These are phyloP conservation scores for Motacilla tschutschensis DNA, from an alignment of 2,113 vertebrate genomes.

Conservation along the genomic window DNA sequence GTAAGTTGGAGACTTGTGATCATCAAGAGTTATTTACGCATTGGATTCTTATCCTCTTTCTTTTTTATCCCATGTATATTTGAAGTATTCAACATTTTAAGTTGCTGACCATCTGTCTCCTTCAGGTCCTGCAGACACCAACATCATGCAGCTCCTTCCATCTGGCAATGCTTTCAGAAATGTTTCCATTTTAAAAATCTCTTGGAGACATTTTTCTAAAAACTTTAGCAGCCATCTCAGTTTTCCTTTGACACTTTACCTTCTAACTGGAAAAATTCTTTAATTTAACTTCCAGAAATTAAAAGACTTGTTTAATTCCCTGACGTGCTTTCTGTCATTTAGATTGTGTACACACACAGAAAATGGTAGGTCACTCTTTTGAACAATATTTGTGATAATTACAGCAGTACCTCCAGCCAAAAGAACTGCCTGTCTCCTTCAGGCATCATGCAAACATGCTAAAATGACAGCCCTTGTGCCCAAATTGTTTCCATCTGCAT, in stretches of 20 bases:
- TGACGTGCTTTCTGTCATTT: not conserved
- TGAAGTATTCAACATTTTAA: not conserved
- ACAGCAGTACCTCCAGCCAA: not conserved
- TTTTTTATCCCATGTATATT: not conserved
- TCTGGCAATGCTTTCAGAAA: not conserved
- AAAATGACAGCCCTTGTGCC: not conserved
- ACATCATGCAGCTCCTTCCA: not conserved
- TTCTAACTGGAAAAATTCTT: not conserved
- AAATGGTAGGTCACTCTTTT: not conserved
- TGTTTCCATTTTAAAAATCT: not conserved
- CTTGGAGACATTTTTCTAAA: not conserved
- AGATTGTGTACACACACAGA: not conserved
- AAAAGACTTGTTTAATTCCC: not conserved
- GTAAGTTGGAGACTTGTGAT: not conserved
- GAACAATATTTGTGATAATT: not conserved
- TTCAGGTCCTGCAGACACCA: conserved; percentile 6
- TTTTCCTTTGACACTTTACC: not conserved
- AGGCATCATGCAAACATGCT: not conserved
- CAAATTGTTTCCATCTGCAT: not conserved
- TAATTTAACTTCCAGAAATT: not conserved
- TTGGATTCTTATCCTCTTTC: not conserved
- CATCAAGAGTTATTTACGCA: not conserved
- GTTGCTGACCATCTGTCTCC: conserved; percentile 1
- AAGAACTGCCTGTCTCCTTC: not conserved
- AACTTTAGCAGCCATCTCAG: not conserved